phyloP scores from a whole-genome alignment of 2,113 vertebrate genomes.

The Myiagra hebetior region DNA sequence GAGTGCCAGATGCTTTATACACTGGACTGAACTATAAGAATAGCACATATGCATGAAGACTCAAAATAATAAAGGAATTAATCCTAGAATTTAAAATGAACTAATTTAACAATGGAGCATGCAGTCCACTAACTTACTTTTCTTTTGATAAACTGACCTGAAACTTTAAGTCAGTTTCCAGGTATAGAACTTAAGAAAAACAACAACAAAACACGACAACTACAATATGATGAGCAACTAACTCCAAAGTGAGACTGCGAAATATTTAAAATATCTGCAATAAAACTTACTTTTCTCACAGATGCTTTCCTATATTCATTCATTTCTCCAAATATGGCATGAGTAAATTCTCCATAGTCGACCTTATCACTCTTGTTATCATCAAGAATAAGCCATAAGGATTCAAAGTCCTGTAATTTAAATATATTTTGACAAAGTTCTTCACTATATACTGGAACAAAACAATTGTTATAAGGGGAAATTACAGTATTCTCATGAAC shows the following conservation, averaged over 20 bases:
- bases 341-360: conserved; percentile 70
- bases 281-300: conserved; percentile 78
- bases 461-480: neutral
- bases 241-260: neutral
- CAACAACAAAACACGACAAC: neutral
- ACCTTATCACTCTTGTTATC: conserved; percentile 26
- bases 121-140: neutral
- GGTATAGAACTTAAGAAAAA: neutral
- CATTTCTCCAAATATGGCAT: conserved; percentile 79
- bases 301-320: conserved; percentile 80
- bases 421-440: neutral
- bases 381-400: conserved; percentile 72
- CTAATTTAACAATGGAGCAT: neutral
- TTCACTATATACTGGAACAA: neutral
- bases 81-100: neutral
- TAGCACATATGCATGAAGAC: neutral
- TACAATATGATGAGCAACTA: neutral
- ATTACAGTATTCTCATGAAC: neutral
- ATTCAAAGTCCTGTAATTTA: conserved; percentile 76
- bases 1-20: neutral
- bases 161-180: neutral
- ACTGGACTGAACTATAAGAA: neutral
- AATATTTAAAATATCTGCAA: neutral
- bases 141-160: neutral
- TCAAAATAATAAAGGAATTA: neutral